phyloP scores from a whole-genome alignment of 2,113 vertebrate species.

The Sebastes schlegelii region DNA sequence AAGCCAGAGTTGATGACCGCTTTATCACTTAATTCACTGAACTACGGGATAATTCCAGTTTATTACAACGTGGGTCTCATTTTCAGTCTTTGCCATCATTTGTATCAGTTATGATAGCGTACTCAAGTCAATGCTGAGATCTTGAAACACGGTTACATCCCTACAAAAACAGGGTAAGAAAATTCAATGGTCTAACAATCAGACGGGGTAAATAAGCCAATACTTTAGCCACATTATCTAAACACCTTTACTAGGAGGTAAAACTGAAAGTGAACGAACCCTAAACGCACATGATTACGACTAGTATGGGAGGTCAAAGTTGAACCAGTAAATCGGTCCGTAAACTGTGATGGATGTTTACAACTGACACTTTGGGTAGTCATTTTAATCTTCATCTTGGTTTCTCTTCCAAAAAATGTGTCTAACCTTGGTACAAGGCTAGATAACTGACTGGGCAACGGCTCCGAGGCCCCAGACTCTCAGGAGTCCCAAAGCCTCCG shows the following conservation, averaged over 20 bases:
- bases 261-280: background rate
- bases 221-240: background rate
- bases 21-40: slow-evolving; percentile 18
- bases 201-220: background rate
- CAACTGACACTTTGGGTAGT: background rate
- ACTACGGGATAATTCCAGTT: background rate
- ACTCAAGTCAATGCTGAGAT: background rate
- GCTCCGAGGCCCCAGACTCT: background rate
- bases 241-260: background rate
- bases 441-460: background rate
- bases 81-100: background rate
- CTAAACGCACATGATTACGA: background rate
- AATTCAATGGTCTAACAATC: background rate
- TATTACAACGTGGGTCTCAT: background rate
- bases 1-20: background rate
- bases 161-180: background rate
- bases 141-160: background rate
- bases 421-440: slow-evolving; percentile 6
- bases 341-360: background rate
- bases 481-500: too few species aligned
- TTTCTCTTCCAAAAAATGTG: slow-evolving; percentile 1
- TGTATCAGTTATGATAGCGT: background rate
- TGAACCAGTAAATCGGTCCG: background rate
- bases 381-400: background rate
- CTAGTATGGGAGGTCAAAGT: background rate